Evolutionary conservation across 2,113 vertebrate genomes (phyloP).

Genomic region (Corythornis cristatus): DNA sequence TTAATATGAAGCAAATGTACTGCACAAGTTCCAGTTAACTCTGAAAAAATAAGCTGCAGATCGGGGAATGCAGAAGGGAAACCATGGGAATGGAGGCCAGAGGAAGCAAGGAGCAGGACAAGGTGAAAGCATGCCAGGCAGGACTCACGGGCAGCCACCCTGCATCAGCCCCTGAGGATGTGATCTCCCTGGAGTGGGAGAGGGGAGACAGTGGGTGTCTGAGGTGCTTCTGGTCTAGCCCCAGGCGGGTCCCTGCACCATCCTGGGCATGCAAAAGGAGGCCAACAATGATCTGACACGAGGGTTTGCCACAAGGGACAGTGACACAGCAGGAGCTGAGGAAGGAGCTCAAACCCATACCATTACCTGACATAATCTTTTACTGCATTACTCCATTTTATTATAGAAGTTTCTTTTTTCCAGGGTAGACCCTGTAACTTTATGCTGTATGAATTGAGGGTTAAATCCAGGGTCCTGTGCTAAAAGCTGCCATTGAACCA

Average conservation of each 20-base stretch:
- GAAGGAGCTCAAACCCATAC: not conserved
- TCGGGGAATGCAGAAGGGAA: not conserved
- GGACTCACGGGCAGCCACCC: not conserved
- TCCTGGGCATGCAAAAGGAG: not conserved
- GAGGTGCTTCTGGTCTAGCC: not conserved
- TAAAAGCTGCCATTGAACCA: not conserved
- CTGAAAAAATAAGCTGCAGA: not conserved
- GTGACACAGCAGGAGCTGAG: rapidly evolving
- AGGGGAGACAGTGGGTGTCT: not conserved
- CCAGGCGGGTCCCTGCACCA: rapidly evolving
- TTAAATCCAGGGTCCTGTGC: rapidly evolving
- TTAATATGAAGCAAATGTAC: not conserved
- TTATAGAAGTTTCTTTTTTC: not conserved
- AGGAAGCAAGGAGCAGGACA: not conserved
- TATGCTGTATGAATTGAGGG: not conserved
- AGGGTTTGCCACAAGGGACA: not conserved
- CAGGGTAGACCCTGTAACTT: not conserved
- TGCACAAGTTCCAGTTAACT: not conserved
- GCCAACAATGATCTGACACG: rapidly evolving
- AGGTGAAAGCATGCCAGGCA: not conserved
- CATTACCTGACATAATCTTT: not conserved
- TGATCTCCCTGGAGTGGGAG: not conserved
- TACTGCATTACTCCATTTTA: not conserved
- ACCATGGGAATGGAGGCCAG: not conserved
- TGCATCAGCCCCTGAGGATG: rapidly evolving